A percentile compares a stretch with the other conserved stretches of the same genome.
Evolutionary conservation across 2,113 vertebrate species (phyloP).

Genomic region (Tragelaphus imberbis): DNA sequence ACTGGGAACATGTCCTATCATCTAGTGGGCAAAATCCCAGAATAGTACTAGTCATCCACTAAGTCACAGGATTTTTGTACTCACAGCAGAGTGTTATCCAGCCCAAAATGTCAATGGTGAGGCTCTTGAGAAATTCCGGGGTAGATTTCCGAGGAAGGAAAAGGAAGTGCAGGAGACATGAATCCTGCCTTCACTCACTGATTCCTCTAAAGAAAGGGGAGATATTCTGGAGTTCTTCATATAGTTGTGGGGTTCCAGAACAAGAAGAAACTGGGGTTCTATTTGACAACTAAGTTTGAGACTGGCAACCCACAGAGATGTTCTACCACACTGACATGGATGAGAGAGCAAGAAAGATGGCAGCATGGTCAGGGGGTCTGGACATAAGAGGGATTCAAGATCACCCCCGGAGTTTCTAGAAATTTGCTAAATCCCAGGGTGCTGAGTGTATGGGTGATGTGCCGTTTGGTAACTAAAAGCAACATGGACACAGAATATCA

Average conservation of each 20-base stretch:
- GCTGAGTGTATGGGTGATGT: not conserved
- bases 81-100: not conserved
- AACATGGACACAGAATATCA: not conserved
- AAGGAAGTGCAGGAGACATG: not conserved
- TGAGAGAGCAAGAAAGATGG: not conserved
- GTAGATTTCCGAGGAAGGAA: not conserved
- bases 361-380: not conserved
- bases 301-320: not conserved
- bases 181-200: not conserved
- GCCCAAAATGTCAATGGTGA: not conserved
- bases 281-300: not conserved
- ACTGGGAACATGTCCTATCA: not conserved
- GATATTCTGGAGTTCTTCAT: not conserved
- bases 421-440: not conserved
- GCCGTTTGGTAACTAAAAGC: not conserved
- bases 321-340: not conserved
- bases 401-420: not conserved
- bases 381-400: not conserved
- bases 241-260: not conserved
- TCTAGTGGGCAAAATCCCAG: not conserved
- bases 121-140: not conserved
- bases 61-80: not conserved
- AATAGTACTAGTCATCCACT: not conserved
- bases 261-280: not conserved
- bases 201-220: not conserved